These are phyloP conservation scores for Philypnodon macrostomus DNA, from an alignment of 2,797 vertebrate genomes.

Conservation along the genomic window DNA sequence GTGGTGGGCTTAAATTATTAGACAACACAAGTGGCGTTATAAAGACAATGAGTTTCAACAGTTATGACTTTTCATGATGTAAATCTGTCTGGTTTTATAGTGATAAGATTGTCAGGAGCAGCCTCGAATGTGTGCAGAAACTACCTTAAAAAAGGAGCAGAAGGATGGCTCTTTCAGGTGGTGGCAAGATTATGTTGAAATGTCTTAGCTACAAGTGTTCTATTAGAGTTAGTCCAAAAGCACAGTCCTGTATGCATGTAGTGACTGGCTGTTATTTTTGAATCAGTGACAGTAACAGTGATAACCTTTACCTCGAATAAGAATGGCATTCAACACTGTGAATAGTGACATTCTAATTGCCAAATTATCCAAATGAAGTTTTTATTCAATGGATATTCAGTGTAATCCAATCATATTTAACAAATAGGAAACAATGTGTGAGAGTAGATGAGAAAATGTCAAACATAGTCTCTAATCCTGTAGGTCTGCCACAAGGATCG, in stretches of 20 bases:
- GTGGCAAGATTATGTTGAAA: slow-evolving; percentile 19
- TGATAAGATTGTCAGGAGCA: slow-evolving; percentile 26
- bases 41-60: slow-evolving; percentile 34
- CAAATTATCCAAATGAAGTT: too few species aligned
- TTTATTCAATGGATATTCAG: too few species aligned
- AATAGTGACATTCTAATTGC: too few species aligned
- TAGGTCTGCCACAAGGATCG: too few species aligned
- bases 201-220: slow-evolving; percentile 8
- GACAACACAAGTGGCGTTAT: slow-evolving; percentile 20
- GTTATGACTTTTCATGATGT: slow-evolving; percentile 21
- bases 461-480: too few species aligned
- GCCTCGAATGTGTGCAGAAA: slow-evolving; percentile 23
- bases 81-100: slow-evolving; percentile 41
- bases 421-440: too few species aligned
- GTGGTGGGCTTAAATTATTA: slow-evolving; percentile 47
- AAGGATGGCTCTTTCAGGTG: slow-evolving; percentile 14
- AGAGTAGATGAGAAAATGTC: too few species aligned
- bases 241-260: slow-evolving; percentile 14
- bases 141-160: slow-evolving; percentile 3
- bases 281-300: slow-evolving; percentile 14
- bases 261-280: slow-evolving; percentile 8
- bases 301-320: too few species aligned
- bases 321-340: too few species aligned
- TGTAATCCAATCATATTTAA: too few species aligned
- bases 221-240: slow-evolving; percentile 27